Evolutionary conservation across 92 coral and sea anemone species (phyloP), one percentile per base, ranked within the genome.

Genomic region (Siderastrea radians): DNA sequence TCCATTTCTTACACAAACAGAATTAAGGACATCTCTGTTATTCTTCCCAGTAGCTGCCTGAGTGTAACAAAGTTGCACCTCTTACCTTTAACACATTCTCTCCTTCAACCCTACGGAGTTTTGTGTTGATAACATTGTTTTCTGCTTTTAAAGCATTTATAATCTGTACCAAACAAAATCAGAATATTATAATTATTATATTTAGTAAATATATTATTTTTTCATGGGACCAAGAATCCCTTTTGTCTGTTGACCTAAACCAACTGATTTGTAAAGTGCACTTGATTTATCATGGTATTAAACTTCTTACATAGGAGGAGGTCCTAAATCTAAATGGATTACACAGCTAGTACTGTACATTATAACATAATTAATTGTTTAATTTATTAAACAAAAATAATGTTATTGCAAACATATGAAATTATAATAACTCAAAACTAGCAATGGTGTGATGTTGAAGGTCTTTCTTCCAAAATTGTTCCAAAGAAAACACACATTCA

Each of bases 61-160:
- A 64, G 19, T 16, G 43, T 16, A 64, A 64, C 6, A 16, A 13
- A 64, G 1, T 15, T 17, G 13, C 3, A 26, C 12, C 45, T 16
- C 75, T 3, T 75, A 95, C 99, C 98, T 95, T 97, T 6, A 97
- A 59, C 6, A 97, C 90, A 89, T 97, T 97, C 62, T 97, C 99
- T 54, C 92, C 93, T 75, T 94, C 98, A 9, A 95, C 94, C 43
- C 99, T 87, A 60, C 94, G 98, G 17, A 94, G 91, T 72, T 97
- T 95, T 43, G 99, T 95, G 77, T 88, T 91, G 47, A 97, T 86
- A 49, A 90, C 84, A n/a, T 95, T 92, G 86, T 97, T 97, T 53
- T 97, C 99, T 62, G 95, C 91, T 79, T 97, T 97, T 45, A 97
- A 80, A 7, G 91, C 79, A 88, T 97, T 97, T 63, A 97, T 97